phyloP scores from a whole-genome alignment of 2,797 vertebrate genomes.

The Cyprinella venusta region DNA sequence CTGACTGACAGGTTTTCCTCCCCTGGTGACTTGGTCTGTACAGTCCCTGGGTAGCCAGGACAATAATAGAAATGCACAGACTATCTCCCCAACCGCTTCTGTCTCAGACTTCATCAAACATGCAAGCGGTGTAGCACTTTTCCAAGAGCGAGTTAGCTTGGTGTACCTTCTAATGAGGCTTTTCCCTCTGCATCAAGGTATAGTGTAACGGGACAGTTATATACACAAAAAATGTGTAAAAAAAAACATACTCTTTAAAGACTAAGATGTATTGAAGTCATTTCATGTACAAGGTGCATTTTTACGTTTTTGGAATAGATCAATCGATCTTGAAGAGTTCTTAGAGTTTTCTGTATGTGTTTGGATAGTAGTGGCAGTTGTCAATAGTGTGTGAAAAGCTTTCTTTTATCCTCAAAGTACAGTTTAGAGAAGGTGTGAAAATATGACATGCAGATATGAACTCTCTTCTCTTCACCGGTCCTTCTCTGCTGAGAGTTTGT shows the following conservation, averaged over 20 bases:
- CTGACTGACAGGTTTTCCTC: constrained; percentile 50
- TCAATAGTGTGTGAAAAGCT: constrained; percentile 32
- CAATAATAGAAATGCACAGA: neutral
- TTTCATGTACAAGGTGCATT: neutral
- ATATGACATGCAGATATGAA: neutral
- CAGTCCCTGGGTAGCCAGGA: neutral
- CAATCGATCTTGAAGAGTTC: neutral
- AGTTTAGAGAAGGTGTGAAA: constrained; percentile 39
- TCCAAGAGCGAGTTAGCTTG: constrained; percentile 26
- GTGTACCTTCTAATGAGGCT: neutral
- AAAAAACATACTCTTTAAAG: neutral
- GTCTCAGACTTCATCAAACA: constrained; percentile 24
- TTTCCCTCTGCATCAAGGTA: neutral
- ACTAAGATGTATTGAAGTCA: neutral
- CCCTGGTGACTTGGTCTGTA: constrained; percentile 31
- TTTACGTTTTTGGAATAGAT: neutral
- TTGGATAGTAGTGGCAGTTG: neutral
- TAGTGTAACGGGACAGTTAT: neutral
- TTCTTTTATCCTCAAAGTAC: neutral
- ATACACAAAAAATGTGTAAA: too few species aligned
- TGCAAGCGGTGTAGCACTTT: constrained; percentile 22
- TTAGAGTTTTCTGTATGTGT: neutral
- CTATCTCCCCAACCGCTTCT: neutral
- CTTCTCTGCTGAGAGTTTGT: neutral
- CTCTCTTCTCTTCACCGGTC: neutral